Evolutionary conservation across 2,113 vertebrate species (phyloP), one percentile per base, ranked within the genome.

Genomic region (Pogona vitticeps): DNA sequence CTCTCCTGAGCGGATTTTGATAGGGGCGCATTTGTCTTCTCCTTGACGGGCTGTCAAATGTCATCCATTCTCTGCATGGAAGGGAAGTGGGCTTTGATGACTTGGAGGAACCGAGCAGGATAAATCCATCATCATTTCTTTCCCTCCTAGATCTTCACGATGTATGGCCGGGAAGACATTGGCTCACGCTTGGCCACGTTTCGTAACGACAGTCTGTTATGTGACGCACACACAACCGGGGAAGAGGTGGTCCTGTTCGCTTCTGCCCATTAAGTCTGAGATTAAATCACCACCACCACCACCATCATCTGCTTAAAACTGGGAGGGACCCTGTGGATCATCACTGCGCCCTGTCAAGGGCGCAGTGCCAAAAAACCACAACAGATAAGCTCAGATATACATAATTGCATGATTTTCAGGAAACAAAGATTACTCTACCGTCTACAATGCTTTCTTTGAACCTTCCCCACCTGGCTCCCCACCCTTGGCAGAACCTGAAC

Each of bases 1-100:
- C 67, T 71, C 42, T 72, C 36, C 83, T 73, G 71, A 87, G 76
- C 89, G 40, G 13, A 63, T 65, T 70, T 52, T 36, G 77, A 90
- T 71, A n/a, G 65, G 77, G 85, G 80, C n/a, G 76, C 71, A 77
- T 90, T 90, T 85, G 71, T 82, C 85, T 87, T 81, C 81, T 61
- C 46, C 20, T 17, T 63, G 83, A 75, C 83, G 70, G 76, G 59
- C 70, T 63, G 58, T 88, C 63, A 88, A 77, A 76, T 71, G 78
- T 71, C 61, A 77, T n/a, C 46, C 52, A 12, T 81, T 67, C 65
- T 71, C 65, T 46, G 83, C 82, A 85, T 85, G 73, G 82, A 84
- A 84, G 15, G 31, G 52, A 46, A 59, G 71, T 73, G 71, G 31
- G 59, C 65, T 87, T 75, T 40, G 80, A 82, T n/a, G 76, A 33